Percentiles rank a stretch among this genome's conserved stretches.
phyloP scores from a whole-genome alignment of 2,113 vertebrate genomes.

The Channa argus region DNA sequence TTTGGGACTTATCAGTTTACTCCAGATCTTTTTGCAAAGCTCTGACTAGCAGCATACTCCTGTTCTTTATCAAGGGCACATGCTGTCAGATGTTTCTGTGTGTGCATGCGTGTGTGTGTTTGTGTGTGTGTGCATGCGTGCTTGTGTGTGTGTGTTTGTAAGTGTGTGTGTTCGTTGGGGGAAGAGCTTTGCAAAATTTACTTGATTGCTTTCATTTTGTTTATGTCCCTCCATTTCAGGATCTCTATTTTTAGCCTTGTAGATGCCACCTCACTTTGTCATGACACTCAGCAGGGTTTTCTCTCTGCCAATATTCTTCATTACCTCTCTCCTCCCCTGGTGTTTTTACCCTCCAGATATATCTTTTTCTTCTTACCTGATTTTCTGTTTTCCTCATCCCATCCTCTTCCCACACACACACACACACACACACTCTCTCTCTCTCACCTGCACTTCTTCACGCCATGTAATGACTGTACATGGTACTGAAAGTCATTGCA shows the following conservation, averaged over 20 bases:
- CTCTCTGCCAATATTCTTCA: slow-evolving; percentile 46
- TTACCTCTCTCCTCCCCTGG: slow-evolving; percentile 39
- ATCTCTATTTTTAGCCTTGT: slow-evolving; percentile 54
- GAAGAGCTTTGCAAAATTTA: background rate
- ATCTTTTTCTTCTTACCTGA: slow-evolving; percentile 33
- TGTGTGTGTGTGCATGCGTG: background rate
- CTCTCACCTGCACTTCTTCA: slow-evolving; percentile 10
- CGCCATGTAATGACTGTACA: background rate
- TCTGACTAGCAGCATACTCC: slow-evolving; percentile 1
- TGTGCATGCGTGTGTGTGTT: slow-evolving; percentile 1
- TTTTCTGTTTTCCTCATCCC: background rate
- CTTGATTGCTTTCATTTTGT: slow-evolving; percentile 49
- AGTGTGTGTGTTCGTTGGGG: background rate
- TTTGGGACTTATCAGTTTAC: slow-evolving; percentile 20
- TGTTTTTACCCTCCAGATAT: slow-evolving; percentile 56
- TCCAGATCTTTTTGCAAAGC: slow-evolving; percentile 25
- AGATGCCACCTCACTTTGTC: slow-evolving; percentile 46
- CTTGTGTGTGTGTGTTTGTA: background rate
- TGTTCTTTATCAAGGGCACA: slow-evolving; percentile 36
- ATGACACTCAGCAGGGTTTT: slow-evolving; percentile 59
- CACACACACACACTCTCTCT: no score
- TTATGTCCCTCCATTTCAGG: slow-evolving; percentile 34
- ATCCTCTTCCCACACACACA: slow-evolving; percentile 2
- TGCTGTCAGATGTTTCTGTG: background rate
- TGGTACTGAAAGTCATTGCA: background rate